Evolutionary conservation across 2,797 vertebrate species (phyloP).

Genomic region (Glossophaga mutica): DNA sequence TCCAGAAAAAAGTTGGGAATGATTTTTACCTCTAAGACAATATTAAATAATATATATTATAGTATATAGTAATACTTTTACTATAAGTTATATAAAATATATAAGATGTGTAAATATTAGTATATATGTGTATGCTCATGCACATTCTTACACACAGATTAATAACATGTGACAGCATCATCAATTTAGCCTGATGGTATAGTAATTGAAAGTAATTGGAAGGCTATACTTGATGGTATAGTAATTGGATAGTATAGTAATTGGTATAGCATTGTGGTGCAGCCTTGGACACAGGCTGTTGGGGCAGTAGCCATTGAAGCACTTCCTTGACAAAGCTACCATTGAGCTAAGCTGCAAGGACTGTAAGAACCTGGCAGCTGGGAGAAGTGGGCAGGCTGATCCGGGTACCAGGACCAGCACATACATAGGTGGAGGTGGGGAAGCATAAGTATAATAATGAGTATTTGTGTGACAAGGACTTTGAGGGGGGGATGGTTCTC

Average conservation of each 20-base stretch:
- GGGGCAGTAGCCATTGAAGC: too few relatives aligned
- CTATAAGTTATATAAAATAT: background rate
- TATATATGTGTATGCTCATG: too few relatives aligned
- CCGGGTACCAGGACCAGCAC: rapidly evolving
- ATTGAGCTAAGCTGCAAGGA: background rate
- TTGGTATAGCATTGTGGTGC: rapidly evolving
- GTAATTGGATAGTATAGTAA: background rate
- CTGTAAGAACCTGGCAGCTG: background rate
- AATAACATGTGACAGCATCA: background rate
- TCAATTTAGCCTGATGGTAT: too few relatives aligned
- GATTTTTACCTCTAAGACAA: background rate
- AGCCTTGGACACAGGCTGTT: background rate
- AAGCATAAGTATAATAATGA: background rate
- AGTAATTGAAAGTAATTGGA: background rate
- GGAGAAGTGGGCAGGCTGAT: background rate
- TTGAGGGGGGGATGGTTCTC: background rate
- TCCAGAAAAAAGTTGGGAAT: background rate
- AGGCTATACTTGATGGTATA: too few relatives aligned
- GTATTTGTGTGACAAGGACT: background rate
- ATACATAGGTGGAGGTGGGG: background rate
- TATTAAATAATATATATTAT: background rate
- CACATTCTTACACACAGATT: background rate
- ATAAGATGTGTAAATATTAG: background rate
- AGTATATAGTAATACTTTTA: background rate
- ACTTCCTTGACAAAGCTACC: background rate